Conservation (phyloP, 2,797 vertebrate species). For the Loriculus beryllinus region DNA sequence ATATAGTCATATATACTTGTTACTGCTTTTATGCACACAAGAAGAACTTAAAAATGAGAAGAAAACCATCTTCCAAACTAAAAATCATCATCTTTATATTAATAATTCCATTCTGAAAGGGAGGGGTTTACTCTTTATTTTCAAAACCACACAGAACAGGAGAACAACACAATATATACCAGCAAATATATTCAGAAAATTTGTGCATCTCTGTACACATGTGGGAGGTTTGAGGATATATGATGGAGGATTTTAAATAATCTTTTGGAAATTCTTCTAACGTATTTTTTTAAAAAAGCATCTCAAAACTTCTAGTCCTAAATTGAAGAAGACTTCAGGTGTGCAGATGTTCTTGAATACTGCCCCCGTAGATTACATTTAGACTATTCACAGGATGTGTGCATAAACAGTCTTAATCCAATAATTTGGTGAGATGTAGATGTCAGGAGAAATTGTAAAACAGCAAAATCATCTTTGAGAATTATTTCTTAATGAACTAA, state of each 20-base stretch:
- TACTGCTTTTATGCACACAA: slow-evolving; percentile 22
- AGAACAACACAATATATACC: background rate
- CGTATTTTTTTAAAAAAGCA: background rate
- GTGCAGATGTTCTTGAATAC: background rate
- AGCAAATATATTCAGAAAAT: background rate
- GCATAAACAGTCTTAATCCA: background rate
- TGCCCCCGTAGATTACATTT: background rate
- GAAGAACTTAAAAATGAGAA: background rate
- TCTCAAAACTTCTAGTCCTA: background rate
- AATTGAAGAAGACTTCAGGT: background rate
- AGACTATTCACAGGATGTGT: background rate
- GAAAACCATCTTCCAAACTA: background rate
- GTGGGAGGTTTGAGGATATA: background rate
- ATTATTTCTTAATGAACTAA: background rate
- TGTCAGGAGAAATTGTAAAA: background rate
- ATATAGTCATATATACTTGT: slow-evolving; percentile 35
- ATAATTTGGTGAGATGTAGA: background rate
- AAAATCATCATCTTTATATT: background rate
- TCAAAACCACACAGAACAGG: background rate
- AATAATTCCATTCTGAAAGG: background rate
- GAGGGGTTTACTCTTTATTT: background rate
- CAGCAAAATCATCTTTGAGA: background rate
- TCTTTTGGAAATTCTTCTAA: background rate
- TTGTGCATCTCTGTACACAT: background rate
- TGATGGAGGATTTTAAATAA: background rate